A percentile compares a stretch with the other conserved stretches of the same genome.
phyloP scores from a whole-genome alignment of 2,113 vertebrate species.

The Clarias macrocephalus region DNA sequence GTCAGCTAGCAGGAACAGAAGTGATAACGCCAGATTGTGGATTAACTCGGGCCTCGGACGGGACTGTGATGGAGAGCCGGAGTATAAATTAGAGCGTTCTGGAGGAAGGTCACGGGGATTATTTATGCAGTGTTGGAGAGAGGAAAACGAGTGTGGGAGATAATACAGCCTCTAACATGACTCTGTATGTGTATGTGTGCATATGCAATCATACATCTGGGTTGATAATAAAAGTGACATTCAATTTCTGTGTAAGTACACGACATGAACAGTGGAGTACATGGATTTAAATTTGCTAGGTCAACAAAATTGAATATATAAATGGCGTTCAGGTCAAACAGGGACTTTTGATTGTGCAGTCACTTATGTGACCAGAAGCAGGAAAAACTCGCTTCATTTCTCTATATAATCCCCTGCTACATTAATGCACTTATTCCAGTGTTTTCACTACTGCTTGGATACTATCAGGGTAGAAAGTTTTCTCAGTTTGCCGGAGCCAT shows the following conservation, averaged over 20 bases:
- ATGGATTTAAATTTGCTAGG: too few relatives aligned
- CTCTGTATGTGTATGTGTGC: background rate
- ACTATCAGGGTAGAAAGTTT: too few relatives aligned
- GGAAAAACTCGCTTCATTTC: too few relatives aligned
- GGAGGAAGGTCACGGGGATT: slow-evolving; percentile 23
- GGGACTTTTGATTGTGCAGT: too few relatives aligned
- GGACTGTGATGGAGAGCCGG: slow-evolving; percentile 12
- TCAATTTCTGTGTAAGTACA: too few relatives aligned
- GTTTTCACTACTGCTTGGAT: too few relatives aligned
- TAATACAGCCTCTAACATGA: background rate
- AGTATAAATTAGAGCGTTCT: slow-evolving; percentile 13
- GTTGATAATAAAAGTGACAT: background rate
- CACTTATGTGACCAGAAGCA: too few relatives aligned
- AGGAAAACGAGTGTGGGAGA: background rate
- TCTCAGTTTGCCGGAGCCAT: too few relatives aligned
- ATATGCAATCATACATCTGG: background rate
- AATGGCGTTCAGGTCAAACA: too few relatives aligned
- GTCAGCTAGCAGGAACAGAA: slow-evolving; percentile 35
- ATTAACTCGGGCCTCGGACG: slow-evolving; percentile 17
- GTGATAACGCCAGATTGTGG: slow-evolving; percentile 44
- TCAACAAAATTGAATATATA: background rate
- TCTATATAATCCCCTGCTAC: too few relatives aligned
- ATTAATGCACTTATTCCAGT: too few relatives aligned
- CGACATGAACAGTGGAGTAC: background rate
- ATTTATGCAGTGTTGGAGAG: slow-evolving; percentile 30